Evolutionary conservation across 1,140 invertebrate species (phyloP).

Genomic region (Drosophila tristis): DNA sequence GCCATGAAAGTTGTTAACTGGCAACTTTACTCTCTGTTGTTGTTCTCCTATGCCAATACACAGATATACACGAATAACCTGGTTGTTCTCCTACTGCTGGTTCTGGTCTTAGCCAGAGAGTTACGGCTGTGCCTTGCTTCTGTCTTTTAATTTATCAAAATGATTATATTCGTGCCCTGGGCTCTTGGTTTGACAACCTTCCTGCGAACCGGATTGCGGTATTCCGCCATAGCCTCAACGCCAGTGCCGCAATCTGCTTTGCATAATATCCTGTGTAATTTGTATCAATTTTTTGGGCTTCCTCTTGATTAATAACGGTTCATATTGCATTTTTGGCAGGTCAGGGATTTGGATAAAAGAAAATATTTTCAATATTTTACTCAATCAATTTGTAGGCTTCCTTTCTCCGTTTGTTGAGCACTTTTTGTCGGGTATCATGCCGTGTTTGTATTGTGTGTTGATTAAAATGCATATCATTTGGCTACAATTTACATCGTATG

Average conservation of each 20-base stretch:
- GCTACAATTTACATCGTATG: no score
- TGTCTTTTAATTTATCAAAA: constrained; percentile 77
- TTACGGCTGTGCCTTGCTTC: constrained; percentile 17
- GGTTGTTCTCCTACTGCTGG: neutral
- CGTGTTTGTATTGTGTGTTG: no score
- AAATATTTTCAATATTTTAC: no score
- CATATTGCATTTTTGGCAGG: neutral
- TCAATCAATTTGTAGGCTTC: no score
- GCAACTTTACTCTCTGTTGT: constrained; percentile 59
- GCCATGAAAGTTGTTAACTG: constrained; percentile 73
- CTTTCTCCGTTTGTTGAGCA: no score
- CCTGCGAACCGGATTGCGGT: constrained; percentile 25
- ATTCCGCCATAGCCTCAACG: constrained; percentile 4
- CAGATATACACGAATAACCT: constrained; percentile 27
- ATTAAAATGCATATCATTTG: no score
- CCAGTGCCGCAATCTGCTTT: constrained; percentile 13
- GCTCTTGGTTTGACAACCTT: constrained; percentile 40
- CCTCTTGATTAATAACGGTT: constrained; percentile 2
- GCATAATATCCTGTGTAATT: constrained; percentile 40
- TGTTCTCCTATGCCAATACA: neutral
- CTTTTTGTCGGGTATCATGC: no score
- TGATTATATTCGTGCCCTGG: constrained; percentile 44
- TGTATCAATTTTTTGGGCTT: constrained; percentile 12
- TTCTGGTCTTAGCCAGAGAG: no score
- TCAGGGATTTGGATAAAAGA: neutral